A percentile compares a stretch with the other conserved stretches of the same genome.
These are phyloP conservation scores for Pemphredon lugubris DNA, from an alignment of 2,888 invertebrate genomes.

Conservation along the genomic window DNA sequence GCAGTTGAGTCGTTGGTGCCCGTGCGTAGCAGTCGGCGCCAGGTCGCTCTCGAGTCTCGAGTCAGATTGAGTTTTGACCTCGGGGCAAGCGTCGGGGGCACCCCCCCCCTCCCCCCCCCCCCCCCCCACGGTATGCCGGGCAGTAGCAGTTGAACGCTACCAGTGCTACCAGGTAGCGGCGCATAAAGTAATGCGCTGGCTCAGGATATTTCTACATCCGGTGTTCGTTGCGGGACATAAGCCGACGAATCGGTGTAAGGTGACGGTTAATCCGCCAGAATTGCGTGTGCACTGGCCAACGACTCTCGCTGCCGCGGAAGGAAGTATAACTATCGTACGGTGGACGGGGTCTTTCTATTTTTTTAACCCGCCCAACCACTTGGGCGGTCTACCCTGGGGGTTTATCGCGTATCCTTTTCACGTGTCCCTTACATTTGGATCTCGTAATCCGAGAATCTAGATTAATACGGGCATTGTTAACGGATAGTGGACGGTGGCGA, in stretches of 20 bases:
- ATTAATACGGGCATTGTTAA: no score
- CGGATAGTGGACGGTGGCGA: no score
- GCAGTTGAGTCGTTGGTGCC: no score
- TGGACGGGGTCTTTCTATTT: slow-evolving; percentile 3
- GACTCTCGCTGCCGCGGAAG: slow-evolving; percentile 5
- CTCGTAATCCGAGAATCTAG: no score
- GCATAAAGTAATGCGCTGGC: slow-evolving; percentile 59
- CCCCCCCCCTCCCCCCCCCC: not conserved
- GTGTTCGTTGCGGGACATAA: slow-evolving; percentile 61
- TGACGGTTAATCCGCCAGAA: slow-evolving; percentile 63
- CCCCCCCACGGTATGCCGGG: slow-evolving; percentile 32
- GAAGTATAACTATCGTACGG: slow-evolving; percentile 8
- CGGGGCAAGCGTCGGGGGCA: slow-evolving; percentile 46
- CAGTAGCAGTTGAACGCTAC: slow-evolving; percentile 45
- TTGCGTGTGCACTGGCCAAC: slow-evolving; percentile 22
- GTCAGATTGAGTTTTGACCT: slow-evolving; percentile 60
- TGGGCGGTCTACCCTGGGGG: slow-evolving; percentile 11
- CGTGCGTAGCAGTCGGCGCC: slow-evolving; percentile 46
- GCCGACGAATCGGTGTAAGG: slow-evolving; percentile 59
- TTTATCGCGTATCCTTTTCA: not conserved
- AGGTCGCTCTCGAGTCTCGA: slow-evolving; percentile 13
- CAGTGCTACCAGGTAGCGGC: slow-evolving; percentile 51
- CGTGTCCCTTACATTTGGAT: no score
- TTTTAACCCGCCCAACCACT: slow-evolving; percentile 6
- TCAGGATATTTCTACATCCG: slow-evolving; percentile 68